Evolutionary conservation across 2,113 vertebrate species (phyloP).

Genomic region (cattle (Bos taurus)): DNA sequence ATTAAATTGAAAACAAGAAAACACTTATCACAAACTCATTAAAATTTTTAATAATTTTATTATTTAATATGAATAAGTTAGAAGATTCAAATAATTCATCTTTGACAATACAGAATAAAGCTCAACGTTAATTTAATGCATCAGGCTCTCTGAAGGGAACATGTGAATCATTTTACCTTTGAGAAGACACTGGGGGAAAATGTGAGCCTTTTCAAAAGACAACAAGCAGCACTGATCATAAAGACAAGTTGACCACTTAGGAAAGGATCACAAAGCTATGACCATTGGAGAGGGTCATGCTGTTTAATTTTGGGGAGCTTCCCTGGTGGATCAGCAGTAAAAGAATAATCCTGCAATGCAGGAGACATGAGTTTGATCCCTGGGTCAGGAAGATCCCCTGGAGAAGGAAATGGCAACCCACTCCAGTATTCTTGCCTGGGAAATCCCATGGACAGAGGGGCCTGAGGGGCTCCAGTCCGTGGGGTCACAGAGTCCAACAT

Average conservation of each 20-base stretch:
- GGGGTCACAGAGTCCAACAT: neutral
- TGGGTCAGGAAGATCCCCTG: neutral
- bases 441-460: neutral
- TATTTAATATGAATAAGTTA: neutral
- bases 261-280: neutral
- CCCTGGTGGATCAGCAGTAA: neutral
- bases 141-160: neutral
- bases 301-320: neutral
- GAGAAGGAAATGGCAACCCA: neutral
- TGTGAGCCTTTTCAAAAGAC: neutral
- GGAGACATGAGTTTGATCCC: neutral
- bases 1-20: conserved; percentile 13
- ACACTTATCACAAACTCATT: neutral
- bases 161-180: neutral
- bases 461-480: neutral
- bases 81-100: neutral
- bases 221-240: neutral
- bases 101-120: neutral
- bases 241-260: neutral
- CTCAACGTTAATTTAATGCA: neutral
- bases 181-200: neutral
- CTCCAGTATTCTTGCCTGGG: neutral
- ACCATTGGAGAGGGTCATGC: neutral
- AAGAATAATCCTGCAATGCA: neutral
- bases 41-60: neutral